Percentiles rank a stretch among this genome's conserved stretches.
Evolutionary conservation across 2,113 vertebrate species (phyloP).

Genomic region (Solea solea): DNA sequence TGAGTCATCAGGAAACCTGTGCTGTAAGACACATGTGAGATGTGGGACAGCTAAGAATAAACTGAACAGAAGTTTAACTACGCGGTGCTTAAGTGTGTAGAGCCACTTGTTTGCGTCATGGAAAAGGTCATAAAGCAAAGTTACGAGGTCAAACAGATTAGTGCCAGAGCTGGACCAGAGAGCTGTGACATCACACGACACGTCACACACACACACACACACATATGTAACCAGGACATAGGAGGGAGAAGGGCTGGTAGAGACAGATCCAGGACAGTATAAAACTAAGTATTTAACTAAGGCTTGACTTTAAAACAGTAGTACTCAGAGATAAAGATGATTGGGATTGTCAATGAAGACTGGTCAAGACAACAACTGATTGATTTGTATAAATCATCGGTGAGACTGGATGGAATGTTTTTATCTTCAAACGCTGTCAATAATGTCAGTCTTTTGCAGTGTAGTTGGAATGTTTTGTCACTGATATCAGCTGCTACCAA

Average conservation of each 20-base stretch:
- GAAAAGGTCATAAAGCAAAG: slow-evolving; percentile 50
- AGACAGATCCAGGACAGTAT: slow-evolving; percentile 8
- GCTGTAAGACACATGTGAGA: too few relatives aligned
- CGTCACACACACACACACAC: neutral
- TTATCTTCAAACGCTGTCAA: too few relatives aligned
- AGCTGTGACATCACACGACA: neutral
- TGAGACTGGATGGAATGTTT: too few relatives aligned
- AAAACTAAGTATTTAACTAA: neutral
- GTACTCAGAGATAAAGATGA: too few relatives aligned
- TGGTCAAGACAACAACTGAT: too few relatives aligned
- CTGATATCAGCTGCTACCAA: too few relatives aligned
- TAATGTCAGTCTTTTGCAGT: too few relatives aligned
- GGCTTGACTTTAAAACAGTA: too few relatives aligned
- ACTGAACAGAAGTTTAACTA: slow-evolving; percentile 3
- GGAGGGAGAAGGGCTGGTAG: slow-evolving; percentile 1
- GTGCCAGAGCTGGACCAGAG: neutral
- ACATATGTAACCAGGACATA: neutral
- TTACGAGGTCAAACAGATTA: slow-evolving; percentile 64
- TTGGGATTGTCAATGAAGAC: too few relatives aligned
- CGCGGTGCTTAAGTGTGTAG: neutral
- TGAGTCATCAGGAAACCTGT: too few relatives aligned
- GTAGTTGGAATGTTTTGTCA: too few relatives aligned
- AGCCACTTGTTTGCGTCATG: slow-evolving; percentile 23
- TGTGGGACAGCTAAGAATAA: neutral
- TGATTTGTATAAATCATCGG: too few relatives aligned